phyloP scores from a whole-genome alignment of 2,888 invertebrate genomes.

The Tiphia femorata region DNA sequence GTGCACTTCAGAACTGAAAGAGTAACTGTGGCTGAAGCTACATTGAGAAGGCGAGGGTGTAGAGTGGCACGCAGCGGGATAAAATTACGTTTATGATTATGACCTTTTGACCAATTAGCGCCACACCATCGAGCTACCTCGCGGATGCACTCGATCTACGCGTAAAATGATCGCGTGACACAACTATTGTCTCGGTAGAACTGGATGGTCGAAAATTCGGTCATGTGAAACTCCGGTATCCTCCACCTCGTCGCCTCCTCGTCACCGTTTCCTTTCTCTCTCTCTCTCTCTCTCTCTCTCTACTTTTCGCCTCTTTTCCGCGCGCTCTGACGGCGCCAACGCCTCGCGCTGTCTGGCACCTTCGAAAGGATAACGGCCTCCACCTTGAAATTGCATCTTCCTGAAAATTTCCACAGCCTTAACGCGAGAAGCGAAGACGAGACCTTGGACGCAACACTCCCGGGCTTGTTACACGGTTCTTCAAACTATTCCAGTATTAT shows the following conservation, averaged over 20 bases:
- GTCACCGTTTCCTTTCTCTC: neutral
- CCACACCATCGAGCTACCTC: slow-evolving; percentile 12
- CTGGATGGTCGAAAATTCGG: slow-evolving; percentile 50
- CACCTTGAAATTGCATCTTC: slow-evolving; percentile 45
- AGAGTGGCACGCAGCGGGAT: slow-evolving; percentile 10
- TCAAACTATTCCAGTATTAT: no score
- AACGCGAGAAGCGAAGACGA: no score
- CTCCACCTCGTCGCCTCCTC: neutral
- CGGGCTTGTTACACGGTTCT: no score
- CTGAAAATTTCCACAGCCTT: no score
- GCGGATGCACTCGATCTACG: neutral
- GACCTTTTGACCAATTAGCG: slow-evolving; percentile 62
- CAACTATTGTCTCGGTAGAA: slow-evolving; percentile 44
- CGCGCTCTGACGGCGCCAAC: slow-evolving; percentile 14
- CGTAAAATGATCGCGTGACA: slow-evolving; percentile 56
- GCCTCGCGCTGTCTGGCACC: neutral
- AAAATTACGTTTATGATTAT: slow-evolving; percentile 59
- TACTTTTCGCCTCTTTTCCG: slow-evolving; percentile 17
- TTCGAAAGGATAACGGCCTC: slow-evolving; percentile 37
- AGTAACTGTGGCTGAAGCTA: no score
- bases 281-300: slow-evolving; percentile 19
- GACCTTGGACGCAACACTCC: no score
- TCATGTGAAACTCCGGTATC: slow-evolving; percentile 55
- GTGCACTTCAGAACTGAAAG: neutral
- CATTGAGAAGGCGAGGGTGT: no score